These are phyloP conservation scores for Spialia ferax DNA, from an alignment of 2,888 invertebrate genomes.

Conservation along the genomic window DNA sequence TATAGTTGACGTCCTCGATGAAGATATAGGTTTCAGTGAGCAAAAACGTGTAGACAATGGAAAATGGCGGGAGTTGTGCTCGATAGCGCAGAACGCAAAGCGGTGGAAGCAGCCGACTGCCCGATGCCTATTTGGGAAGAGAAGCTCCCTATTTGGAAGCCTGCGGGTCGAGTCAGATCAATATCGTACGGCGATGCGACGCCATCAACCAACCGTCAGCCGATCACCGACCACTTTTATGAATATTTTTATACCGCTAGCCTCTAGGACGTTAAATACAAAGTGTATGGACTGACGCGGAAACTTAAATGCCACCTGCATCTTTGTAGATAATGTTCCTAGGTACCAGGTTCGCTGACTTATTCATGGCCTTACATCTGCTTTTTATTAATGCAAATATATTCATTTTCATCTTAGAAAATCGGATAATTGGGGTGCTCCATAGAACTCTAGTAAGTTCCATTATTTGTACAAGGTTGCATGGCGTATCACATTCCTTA, in stretches of 20 bases:
- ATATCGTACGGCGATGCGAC: conserved; percentile 67
- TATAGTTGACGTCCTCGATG: conserved; percentile 58
- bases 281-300: conserved; percentile 25
- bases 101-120: conserved; percentile 55
- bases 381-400: conserved; percentile 17
- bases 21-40: conserved; percentile 57
- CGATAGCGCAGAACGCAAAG: conserved; percentile 59
- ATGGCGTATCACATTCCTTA: conserved; percentile 21
- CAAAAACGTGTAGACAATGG: conserved; percentile 78
- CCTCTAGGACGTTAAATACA: conserved; percentile 37
- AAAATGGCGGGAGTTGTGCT: conserved; percentile 70
- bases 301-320: conserved; percentile 28
- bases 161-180: conserved; percentile 80
- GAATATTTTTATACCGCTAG: conserved; percentile 52
- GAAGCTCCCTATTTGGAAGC: conserved; percentile 81
- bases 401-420: conserved; percentile 17
- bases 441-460: too few species aligned
- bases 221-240: conserved; percentile 58
- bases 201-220: conserved; percentile 68
- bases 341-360: conserved; percentile 14
- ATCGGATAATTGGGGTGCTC: background rate
- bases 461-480: conserved; percentile 5
- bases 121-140: conserved; percentile 80
- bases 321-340: conserved; percentile 27
- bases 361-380: conserved; percentile 18